Evolutionary conservation across 2,888 invertebrate species (phyloP).

Genomic region (Eledona agricola): DNA sequence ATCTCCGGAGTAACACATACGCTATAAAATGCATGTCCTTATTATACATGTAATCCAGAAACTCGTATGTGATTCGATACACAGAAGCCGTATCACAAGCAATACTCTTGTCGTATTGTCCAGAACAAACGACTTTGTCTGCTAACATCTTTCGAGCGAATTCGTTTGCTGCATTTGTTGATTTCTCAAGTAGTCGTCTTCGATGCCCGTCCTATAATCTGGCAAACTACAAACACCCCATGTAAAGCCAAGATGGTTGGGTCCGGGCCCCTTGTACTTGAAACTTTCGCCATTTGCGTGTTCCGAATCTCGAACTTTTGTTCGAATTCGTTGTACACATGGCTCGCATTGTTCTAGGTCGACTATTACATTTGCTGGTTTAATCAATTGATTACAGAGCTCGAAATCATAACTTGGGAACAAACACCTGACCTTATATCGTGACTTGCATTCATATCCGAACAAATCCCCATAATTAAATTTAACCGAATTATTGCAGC

Average conservation of each 20-base stretch:
- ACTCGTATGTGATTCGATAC: no score
- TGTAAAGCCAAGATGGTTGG: constrained; percentile 8
- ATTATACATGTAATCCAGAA: no score
- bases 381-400: constrained; percentile 43
- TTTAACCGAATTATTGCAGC: constrained; percentile 28
- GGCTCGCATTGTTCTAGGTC: constrained; percentile 45
- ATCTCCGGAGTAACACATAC: no score
- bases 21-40: no score
- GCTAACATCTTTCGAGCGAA: no score
- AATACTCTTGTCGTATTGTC: no score
- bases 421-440: constrained; percentile 44
- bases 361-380: constrained; percentile 41
- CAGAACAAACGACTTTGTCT: no score
- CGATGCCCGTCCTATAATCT: no score
- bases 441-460: constrained; percentile 43
- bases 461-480: constrained; percentile 35
- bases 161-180: no score
- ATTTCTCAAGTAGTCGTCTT: no score
- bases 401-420: constrained; percentile 43
- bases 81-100: no score
- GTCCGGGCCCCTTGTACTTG: constrained; percentile 14
- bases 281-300: constrained; percentile 32
- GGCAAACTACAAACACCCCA: not conserved
- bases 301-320: constrained; percentile 26
- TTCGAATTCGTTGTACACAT: constrained; percentile 35